Evolutionary conservation across 2,888 invertebrate species (phyloP), one percentile per base, ranked within the genome.

Genomic region (Polietes domitor): DNA sequence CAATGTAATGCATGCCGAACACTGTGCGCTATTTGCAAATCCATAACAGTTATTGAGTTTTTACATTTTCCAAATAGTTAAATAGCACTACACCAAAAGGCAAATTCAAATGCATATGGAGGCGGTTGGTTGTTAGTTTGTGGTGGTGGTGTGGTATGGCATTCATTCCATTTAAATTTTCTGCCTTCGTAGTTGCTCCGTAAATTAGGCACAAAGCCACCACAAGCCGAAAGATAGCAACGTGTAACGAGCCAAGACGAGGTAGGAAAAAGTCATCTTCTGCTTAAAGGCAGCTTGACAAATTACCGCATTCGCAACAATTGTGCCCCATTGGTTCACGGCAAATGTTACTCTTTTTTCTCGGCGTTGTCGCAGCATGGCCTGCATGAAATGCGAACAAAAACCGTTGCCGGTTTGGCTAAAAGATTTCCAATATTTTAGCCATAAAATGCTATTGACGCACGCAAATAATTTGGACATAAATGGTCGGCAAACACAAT

Each of bases 281-380:
- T 75, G 78, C 78, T 75, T 73, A 19, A 72, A 84, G 83, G 78
- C 80, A 78, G 81, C 53, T 78, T 84, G 84, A 84, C 84, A 84
- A 84, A 84, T 84, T 84, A 78, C 84, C 75, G 78, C 70, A 81
- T 68, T 76, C 63, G 50, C 43, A 58, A 43, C 43, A 58, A 43
- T 17, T 32, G 43, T 15, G 73, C 61, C 26, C 26, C 70, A 43
- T 43, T 70, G 70, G 43, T 47, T 70, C 70, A 47, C 21, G 5
- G 47, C 15, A 26, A 15, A 26, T 47, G 70, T 43, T 70, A 26
- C 15, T 37, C 24, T 26, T n/a, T 55, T 58, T 26, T 12, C 61
- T 26, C 6, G 24, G 26, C 24, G 24, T 70, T 37, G 43, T n/a
- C 26, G 21, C 47, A n/a, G 28, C 61, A 28, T 28, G n/a, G 17